phyloP scores from a whole-genome alignment of 37 sponge, comb jelly and placozoan genomes.

The Spongia lamella region DNA sequence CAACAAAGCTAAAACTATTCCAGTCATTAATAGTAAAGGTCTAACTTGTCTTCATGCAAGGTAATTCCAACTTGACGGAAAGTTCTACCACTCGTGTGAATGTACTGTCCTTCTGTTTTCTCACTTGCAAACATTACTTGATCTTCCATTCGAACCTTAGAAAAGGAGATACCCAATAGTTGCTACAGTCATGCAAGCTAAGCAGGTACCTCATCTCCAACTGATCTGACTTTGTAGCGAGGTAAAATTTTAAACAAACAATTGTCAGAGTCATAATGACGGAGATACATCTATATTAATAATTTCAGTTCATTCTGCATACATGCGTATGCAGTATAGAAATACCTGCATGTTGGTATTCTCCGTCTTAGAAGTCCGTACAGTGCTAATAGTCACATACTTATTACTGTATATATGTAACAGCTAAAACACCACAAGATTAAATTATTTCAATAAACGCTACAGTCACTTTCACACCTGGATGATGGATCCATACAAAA shows the following conservation, averaged over 20 bases:
- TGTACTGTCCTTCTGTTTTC: slow-evolving; percentile 75
- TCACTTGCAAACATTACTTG: slow-evolving; percentile 77
- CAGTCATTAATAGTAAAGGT: too few species aligned
- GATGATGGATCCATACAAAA: slow-evolving; percentile 54
- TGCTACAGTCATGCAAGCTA: neutral
- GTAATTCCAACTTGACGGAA: slow-evolving; percentile 4
- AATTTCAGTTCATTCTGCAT: neutral
- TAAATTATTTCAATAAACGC: neutral
- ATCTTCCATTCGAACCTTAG: slow-evolving; percentile 55
- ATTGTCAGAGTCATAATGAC: slow-evolving; percentile 21
- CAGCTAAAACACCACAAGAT: slow-evolving; percentile 45
- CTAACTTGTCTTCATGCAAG: slow-evolving; percentile 29
- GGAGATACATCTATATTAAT: slow-evolving; percentile 30
- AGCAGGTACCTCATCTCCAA: slow-evolving; percentile 69
- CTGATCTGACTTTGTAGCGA: slow-evolving; percentile 75
- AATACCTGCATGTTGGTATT: slow-evolving; percentile 66
- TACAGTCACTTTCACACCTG: slow-evolving; percentile 34
- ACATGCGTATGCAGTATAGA: neutral
- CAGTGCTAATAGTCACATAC: slow-evolving; percentile 58
- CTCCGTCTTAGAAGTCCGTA: slow-evolving; percentile 62
- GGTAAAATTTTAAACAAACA: slow-evolving; percentile 74
- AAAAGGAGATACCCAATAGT: too few species aligned
- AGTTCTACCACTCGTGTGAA: slow-evolving; percentile 48
- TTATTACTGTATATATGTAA: slow-evolving; percentile 56
- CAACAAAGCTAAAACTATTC: too few species aligned